Evolutionary conservation across 2,113 vertebrate species (phyloP).

Genomic region (Gadus macrocephalus): DNA sequence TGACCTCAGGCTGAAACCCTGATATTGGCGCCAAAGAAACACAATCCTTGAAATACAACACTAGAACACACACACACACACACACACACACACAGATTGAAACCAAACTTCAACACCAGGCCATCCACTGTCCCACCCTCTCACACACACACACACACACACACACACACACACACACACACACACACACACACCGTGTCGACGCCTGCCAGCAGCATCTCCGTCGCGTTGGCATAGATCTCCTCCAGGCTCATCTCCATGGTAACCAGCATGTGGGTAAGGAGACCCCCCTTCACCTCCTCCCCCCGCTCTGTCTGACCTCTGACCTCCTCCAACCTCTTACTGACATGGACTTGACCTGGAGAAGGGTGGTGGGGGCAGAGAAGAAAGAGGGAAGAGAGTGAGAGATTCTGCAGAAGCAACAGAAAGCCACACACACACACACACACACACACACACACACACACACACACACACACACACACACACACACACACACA

Average conservation of each 20-base stretch:
- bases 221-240: conserved; percentile 88
- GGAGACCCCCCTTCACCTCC: conserved; percentile 79
- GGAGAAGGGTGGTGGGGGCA: conserved; percentile 11
- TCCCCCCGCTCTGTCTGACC: conserved; percentile 71
- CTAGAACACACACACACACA: conserved; percentile 26
- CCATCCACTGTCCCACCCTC: neutral
- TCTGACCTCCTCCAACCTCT: conserved; percentile 76
- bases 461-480: neutral
- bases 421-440: too few relatives aligned
- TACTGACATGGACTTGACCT: conserved; percentile 86
- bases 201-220: conserved; percentile 92
- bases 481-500: conserved; percentile 17
- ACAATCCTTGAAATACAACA: conserved; percentile 50
- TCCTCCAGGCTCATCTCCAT: conserved; percentile 86
- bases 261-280: conserved; percentile 81
- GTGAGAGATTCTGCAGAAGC: conserved; percentile 3
- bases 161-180: conserved; percentile 29
- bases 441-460: conserved; percentile 6
- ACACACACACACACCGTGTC: conserved; percentile 76
- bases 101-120: neutral
- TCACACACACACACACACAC: conserved; percentile 28
- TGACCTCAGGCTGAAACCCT: conserved; percentile 55
- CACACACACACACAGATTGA: neutral
- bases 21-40: conserved; percentile 52
- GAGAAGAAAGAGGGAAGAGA: neutral